Base-by-base conservation (phyloP, 2,888 invertebrate species). In the Hypomecis atomaria region DNA sequence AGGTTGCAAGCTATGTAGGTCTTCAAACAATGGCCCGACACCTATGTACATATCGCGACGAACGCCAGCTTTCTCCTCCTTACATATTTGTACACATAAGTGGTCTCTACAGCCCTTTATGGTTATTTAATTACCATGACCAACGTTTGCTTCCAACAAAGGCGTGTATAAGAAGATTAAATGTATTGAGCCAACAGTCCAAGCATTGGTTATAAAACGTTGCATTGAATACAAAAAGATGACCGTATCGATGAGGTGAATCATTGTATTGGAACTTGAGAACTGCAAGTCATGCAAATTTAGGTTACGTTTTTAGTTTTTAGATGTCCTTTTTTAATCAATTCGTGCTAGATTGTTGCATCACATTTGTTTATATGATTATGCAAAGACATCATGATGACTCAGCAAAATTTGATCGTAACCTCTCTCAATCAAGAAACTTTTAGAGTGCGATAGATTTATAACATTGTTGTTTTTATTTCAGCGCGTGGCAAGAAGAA, bases 401-500 rank as follows among this genome's bases (percentile, higher is more conserved):
- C 43, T 54, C 54, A 54, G 6, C 54, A 54, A 3, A 8, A 44
- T 54, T 43, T n/a, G 33, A 44, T 54, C 43, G 11, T 11, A 43
- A 13, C 34, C 11, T 50, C 7, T 9, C 9, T 52, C 10, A 52
- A 40, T 40, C 40, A 52, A 42, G 8, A 40, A 10, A 23, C 2
- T 23, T 40, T 40, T 23, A 2, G 23, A 23, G 23, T 3, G 23
- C 23, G 23, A 23, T 23, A 23, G 23, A 23, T 23, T 23, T 23
- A 3, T 13, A 9, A 38, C 23, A 9, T 33, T 6, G 40, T 4
- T 33, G 10, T 1, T 49, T 11, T 48, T 23, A 6, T 89, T 89
- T 5, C 86, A 96, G 96, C 95, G 69, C 96, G 96, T 77, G 96
- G 96, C 84, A 96, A 96, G 90, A 95, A 95, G 88, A 96, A 96